A percentile compares a stretch with the other conserved stretches of the same genome.
Conservation (phyloP, 2,888 invertebrate genomes). For the Tuberolachnus salignus region DNA sequence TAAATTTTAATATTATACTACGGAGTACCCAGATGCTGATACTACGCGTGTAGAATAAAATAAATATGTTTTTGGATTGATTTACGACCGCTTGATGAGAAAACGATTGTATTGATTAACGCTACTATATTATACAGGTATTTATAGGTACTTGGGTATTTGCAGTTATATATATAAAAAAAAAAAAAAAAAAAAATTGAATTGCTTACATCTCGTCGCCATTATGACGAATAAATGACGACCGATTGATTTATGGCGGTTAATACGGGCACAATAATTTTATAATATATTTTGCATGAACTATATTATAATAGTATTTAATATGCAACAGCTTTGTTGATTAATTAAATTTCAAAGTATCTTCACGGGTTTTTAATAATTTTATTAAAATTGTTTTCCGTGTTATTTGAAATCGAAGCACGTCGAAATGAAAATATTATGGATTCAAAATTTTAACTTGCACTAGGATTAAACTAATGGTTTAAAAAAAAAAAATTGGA, state of each 20-base stretch:
- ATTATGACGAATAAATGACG: neutral
- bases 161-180: neutral
- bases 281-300: neutral
- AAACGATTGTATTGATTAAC: neutral
- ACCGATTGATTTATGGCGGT: neutral
- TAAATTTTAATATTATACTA: neutral
- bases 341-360: neutral
- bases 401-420: too few relatives aligned
- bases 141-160: neutral
- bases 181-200: too few relatives aligned
- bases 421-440: too few relatives aligned
- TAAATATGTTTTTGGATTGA: neutral
- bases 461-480: too few relatives aligned
- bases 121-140: neutral
- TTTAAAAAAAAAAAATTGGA: too few relatives aligned
- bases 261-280: neutral
- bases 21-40: too few relatives aligned
- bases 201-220: neutral
- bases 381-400: too few relatives aligned
- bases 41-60: too few relatives aligned
- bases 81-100: constrained; percentile 8
- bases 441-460: too few relatives aligned
- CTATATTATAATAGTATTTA: too few relatives aligned
- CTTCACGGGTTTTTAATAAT: too few relatives aligned
- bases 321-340: too few relatives aligned